These are phyloP conservation scores for Drosophila sechellia DNA, from an alignment of 1,140 invertebrate species.

Conservation along the genomic window DNA sequence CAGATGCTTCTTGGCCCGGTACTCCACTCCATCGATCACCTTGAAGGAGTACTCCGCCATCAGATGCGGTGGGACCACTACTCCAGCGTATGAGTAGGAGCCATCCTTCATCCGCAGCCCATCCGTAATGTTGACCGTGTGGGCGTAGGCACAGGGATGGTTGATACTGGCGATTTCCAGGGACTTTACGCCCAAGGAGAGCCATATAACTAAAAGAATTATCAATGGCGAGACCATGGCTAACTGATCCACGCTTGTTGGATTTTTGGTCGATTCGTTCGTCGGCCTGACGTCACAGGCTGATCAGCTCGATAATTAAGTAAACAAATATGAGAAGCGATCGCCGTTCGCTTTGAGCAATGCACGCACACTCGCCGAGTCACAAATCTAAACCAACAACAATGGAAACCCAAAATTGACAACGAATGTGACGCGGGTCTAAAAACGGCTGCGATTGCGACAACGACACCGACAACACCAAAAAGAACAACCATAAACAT, in stretches of 20 bases:
- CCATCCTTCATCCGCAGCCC: slow-evolving; percentile 70
- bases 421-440: slow-evolving; percentile 41
- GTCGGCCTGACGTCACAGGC: slow-evolving; percentile 63
- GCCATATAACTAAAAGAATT: slow-evolving; percentile 3
- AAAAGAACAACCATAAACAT: slow-evolving; percentile 35
- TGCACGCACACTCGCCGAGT: slow-evolving; percentile 17
- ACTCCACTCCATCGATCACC: slow-evolving; percentile 76
- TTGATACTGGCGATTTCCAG: slow-evolving; percentile 23
- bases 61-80: slow-evolving; percentile 57
- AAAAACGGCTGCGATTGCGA: slow-evolving; percentile 74
- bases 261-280: background rate
- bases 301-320: slow-evolving; percentile 47
- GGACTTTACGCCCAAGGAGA: slow-evolving; percentile 1
- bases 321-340: slow-evolving; percentile 65
- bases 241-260: too few species aligned
- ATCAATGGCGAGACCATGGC: slow-evolving; percentile 15
- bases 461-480: slow-evolving; percentile 40
- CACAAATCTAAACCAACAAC: slow-evolving; percentile 31
- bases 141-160: slow-evolving; percentile 63
- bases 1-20: slow-evolving; percentile 55
- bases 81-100: slow-evolving; percentile 68
- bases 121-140: slow-evolving; percentile 75
- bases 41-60: slow-evolving; percentile 73
- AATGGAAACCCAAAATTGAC: slow-evolving; percentile 31
- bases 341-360: slow-evolving; percentile 45